Evolutionary conservation across 2,888 invertebrate genomes (phyloP), one percentile per base, ranked within the genome.

Genomic region (Petrolisthes cinctipes): DNA sequence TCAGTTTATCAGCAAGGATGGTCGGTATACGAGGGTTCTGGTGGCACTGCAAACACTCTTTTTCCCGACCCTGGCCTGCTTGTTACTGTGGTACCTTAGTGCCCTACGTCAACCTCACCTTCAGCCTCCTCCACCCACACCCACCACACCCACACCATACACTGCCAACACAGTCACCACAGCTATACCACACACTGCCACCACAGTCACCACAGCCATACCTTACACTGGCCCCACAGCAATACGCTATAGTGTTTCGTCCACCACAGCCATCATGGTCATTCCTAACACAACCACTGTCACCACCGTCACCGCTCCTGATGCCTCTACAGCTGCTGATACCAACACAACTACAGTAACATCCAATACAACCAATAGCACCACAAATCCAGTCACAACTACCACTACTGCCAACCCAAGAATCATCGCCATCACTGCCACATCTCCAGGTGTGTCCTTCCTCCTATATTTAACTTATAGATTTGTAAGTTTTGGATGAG

Each of bases 1-100:
- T 37, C 80, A 85, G 85, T 85, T 85, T 37, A 85, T 85, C 61
- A 85, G 80, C 56, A 56, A 85, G 61, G 61, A 80, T 57, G 85
- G 80, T 23, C 80, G 54, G 11, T 85, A 85, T 56, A 81, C 81
- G 5, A 78, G 79, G 71, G 66, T 85, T 0, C 73, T 71, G 68
- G 80, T 85, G 57, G 56, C 81, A 23, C 85, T 85, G 6, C 76
- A 85, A 57, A 85, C 85, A 17, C 9, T 85, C 80, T 85, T 85
- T 73, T 80, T 85, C 61, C 85, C 85, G 14, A 57, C 73, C 23
- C 80, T 85, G 57, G 81, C 66, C 4, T 23, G 66, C 66, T 14
- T 85, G 37, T 75, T 85, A 57, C 53, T 73, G n/a, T 81, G 85
- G 85, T 85, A 81, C 78, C 79, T 80, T 20, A 54, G 56, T 6